A percentile compares a stretch with the other conserved stretches of the same genome.
These are phyloP conservation scores for Ichneumoninae sp. DNA, from an alignment of 2,888 invertebrate genomes.

Conservation along the genomic window DNA sequence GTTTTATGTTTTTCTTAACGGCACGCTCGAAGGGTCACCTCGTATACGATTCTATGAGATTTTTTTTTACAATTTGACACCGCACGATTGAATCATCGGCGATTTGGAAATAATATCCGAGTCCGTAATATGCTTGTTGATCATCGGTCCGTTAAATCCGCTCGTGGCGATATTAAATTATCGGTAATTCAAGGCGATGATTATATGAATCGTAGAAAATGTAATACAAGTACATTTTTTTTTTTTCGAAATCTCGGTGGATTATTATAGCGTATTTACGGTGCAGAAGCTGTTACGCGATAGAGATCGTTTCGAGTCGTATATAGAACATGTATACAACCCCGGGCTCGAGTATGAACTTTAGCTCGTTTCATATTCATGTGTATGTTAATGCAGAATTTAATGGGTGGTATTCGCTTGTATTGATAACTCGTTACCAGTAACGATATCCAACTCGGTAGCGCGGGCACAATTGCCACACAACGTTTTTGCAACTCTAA, in stretches of 20 bases:
- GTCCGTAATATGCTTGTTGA: not conserved
- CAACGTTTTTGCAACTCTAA: conserved; percentile 72
- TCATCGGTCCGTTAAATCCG: not conserved
- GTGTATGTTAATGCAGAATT: conserved; percentile 70
- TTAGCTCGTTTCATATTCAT: conserved; percentile 71
- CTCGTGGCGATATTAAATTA: not conserved
- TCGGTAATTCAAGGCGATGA: not conserved
- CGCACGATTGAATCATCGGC: conserved; percentile 1
- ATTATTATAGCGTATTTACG: conserved; percentile 31
- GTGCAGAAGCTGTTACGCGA: conserved; percentile 47
- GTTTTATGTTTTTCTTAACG: conserved; percentile 8
- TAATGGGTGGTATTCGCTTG: conserved; percentile 68
- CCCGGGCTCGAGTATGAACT: conserved; percentile 47
- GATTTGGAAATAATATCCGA: not conserved
- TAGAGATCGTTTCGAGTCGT: conserved; percentile 15
- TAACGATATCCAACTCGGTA: conserved; percentile 64
- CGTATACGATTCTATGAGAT: not conserved
- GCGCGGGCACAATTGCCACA: conserved; percentile 64
- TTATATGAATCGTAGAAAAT: conserved; percentile 29
- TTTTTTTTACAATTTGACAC: not conserved
- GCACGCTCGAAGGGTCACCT: not conserved
- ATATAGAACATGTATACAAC: not conserved
- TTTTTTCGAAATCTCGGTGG: conserved; percentile 9
- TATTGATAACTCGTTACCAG: conserved; percentile 70
- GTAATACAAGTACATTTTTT: not conserved